These are phyloP conservation scores for Ichneumon xanthorius DNA, from an alignment of 2,888 invertebrate genomes.

Conservation along the genomic window DNA sequence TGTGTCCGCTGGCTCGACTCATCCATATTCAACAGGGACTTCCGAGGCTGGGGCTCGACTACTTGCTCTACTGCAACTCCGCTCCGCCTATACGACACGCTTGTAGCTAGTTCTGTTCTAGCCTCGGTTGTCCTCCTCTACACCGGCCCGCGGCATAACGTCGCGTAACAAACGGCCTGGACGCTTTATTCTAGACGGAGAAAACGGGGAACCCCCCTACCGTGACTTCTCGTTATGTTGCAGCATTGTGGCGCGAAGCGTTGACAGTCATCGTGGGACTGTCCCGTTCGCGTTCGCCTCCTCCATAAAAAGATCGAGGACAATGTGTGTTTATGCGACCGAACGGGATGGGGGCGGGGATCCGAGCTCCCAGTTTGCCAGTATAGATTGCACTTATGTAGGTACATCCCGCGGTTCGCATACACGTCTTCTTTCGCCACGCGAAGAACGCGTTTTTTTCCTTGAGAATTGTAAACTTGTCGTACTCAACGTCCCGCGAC, in stretches of 20 bases:
- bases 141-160: background rate
- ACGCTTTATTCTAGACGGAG: background rate
- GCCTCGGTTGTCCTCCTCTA: slow-evolving; percentile 3
- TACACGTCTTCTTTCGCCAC: slow-evolving; percentile 43
- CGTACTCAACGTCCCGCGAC: slow-evolving; percentile 59
- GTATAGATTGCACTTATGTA: slow-evolving; percentile 31
- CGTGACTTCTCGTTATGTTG: slow-evolving; percentile 50
- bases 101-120: slow-evolving; percentile 13
- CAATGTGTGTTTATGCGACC: slow-evolving; percentile 67
- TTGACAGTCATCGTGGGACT: slow-evolving; percentile 79
- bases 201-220: slow-evolving; percentile 15
- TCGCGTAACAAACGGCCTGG: slow-evolving; percentile 8
- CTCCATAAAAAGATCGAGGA: slow-evolving; percentile 74
- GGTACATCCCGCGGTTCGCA: slow-evolving; percentile 52
- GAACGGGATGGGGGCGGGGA: slow-evolving; percentile 13
- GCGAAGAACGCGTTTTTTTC: slow-evolving; percentile 10
- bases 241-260: slow-evolving; percentile 57
- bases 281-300: slow-evolving; percentile 70
- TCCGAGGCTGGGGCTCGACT: slow-evolving; percentile 62
- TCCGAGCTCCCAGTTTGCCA: background rate
- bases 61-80: slow-evolving; percentile 25
- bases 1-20: slow-evolving; percentile 82
- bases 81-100: slow-evolving; percentile 39
- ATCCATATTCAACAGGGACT: slow-evolving; percentile 82
- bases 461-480: slow-evolving; percentile 51